Percentiles rank a stretch among this genome's conserved stretches.
These are phyloP conservation scores for Echiichthys vipera DNA, from an alignment of 2,797 vertebrate species.

Conservation along the genomic window DNA sequence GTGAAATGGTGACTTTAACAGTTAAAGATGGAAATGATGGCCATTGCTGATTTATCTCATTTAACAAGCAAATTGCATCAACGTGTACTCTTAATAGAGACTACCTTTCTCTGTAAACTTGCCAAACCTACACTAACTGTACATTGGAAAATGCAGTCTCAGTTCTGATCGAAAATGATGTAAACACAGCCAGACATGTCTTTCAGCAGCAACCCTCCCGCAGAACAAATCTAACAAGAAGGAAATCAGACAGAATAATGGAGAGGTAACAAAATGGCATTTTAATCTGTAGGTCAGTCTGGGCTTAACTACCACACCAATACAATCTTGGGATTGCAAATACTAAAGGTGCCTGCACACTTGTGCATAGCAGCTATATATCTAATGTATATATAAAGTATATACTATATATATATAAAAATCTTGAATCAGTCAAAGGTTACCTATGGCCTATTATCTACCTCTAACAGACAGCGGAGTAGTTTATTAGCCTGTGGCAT, in stretches of 20 bases:
- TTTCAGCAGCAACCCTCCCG: slow-evolving; percentile 37
- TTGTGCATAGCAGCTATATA: slow-evolving; percentile 18
- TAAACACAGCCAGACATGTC: slow-evolving; percentile 32
- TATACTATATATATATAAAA: slow-evolving; percentile 1
- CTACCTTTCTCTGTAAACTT: not conserved
- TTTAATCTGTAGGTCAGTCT: slow-evolving; percentile 43
- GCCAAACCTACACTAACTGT: not conserved
- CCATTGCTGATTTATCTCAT: not conserved
- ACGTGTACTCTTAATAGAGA: not conserved
- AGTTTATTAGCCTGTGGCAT: slow-evolving; percentile 29
- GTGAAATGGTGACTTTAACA: not conserved
- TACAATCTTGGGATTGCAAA: slow-evolving; percentile 7
- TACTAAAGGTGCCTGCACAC: not conserved
- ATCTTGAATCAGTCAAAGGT: not conserved
- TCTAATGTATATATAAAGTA: too few relatives aligned
- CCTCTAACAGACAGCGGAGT: slow-evolving; percentile 18
- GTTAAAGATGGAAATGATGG: not conserved
- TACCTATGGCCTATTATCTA: slow-evolving; percentile 1
- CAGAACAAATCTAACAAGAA: slow-evolving; percentile 45
- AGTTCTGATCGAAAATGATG: slow-evolving; percentile 9
- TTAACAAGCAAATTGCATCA: not conserved
- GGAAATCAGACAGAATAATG: slow-evolving; percentile 60
- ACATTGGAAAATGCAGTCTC: not conserved
- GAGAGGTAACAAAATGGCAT: slow-evolving; percentile 49
- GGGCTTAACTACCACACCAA: slow-evolving; percentile 16